Evolutionary conservation across 2,113 vertebrate genomes (phyloP).

Genomic region (Cyprinodon tularosa): DNA sequence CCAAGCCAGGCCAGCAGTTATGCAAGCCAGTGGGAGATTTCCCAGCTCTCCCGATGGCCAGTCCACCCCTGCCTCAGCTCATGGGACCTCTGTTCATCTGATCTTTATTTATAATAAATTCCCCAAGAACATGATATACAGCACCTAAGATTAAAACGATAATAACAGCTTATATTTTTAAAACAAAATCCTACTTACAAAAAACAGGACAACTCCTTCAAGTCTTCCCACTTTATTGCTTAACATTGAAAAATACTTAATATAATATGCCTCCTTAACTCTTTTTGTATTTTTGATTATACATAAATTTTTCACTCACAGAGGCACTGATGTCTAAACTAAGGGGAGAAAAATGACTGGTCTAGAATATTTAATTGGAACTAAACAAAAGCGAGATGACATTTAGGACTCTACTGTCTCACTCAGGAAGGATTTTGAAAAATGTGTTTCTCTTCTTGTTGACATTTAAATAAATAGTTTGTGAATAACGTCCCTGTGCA

Average conservation of each 20-base stretch:
- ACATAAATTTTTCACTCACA: neutral
- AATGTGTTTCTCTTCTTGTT: constrained; percentile 1
- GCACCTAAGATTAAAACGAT: too few relatives aligned
- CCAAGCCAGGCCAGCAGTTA: too few relatives aligned
- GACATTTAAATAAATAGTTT: neutral
- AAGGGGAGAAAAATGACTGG: neutral
- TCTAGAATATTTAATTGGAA: neutral
- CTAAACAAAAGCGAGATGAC: neutral
- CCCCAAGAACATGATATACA: neutral
- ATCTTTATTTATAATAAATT: neutral
- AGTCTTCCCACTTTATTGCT: too few relatives aligned
- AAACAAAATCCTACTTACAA: too few relatives aligned
- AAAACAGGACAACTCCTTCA: too few relatives aligned
- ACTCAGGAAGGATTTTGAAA: constrained; percentile 1
- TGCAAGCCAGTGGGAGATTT: too few relatives aligned
- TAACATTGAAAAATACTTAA: neutral
- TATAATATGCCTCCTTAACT: neutral
- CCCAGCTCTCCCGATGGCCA: too few relatives aligned
- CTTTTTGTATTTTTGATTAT: neutral
- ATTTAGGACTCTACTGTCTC: neutral
- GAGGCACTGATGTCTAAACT: neutral
- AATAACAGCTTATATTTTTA: too few relatives aligned
- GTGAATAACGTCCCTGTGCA: neutral
- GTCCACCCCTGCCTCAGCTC: too few relatives aligned
- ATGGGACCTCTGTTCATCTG: neutral